Percentiles rank a stretch among this genome's conserved stretches.
phyloP scores from a whole-genome alignment of 2,888 invertebrate species.

The Tromatobia lineatoria region DNA sequence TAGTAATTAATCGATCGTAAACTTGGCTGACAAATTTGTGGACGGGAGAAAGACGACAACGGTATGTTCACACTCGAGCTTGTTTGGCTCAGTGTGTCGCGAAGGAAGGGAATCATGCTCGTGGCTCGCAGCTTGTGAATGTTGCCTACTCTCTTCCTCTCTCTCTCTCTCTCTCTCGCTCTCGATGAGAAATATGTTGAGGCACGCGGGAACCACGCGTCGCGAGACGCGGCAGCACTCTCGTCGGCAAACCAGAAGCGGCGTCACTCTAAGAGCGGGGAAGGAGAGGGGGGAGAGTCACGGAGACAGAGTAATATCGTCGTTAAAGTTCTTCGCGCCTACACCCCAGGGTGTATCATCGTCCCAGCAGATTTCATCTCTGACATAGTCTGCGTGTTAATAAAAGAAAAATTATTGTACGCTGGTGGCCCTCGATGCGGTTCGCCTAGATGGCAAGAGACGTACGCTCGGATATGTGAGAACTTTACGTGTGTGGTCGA shows the following conservation, averaged over 20 bases:
- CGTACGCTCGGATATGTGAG: constrained; percentile 35
- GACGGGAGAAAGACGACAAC: constrained; percentile 57
- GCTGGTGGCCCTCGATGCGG: constrained; percentile 29
- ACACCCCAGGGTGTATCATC: constrained; percentile 20
- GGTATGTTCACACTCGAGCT: constrained; percentile 47
- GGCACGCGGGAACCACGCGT: constrained; percentile 65
- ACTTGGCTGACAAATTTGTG: constrained; percentile 69
- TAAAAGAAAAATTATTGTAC: constrained; percentile 22
- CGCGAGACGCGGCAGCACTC: constrained; percentile 22
- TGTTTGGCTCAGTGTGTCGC: constrained; percentile 7
- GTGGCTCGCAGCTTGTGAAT: constrained; percentile 34
- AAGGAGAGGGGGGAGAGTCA: constrained; percentile 15
- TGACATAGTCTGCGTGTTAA: constrained; percentile 14
- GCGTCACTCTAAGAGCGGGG: neutral
- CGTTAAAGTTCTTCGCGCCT: constrained; percentile 57
- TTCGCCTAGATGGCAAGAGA: constrained; percentile 14
- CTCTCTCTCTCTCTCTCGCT: constrained; percentile 14
- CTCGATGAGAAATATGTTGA: constrained; percentile 62
- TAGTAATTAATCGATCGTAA: constrained; percentile 71
- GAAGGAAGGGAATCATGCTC: neutral
- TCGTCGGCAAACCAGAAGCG: constrained; percentile 12
- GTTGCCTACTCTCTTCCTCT: constrained; percentile 19
- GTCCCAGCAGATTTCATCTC: constrained; percentile 33
- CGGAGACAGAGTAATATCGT: constrained; percentile 39
- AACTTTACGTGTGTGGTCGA: constrained; percentile 50